phyloP scores from a whole-genome alignment of 1,140 invertebrate genomes.

The Zaprionus tsacasi region DNA sequence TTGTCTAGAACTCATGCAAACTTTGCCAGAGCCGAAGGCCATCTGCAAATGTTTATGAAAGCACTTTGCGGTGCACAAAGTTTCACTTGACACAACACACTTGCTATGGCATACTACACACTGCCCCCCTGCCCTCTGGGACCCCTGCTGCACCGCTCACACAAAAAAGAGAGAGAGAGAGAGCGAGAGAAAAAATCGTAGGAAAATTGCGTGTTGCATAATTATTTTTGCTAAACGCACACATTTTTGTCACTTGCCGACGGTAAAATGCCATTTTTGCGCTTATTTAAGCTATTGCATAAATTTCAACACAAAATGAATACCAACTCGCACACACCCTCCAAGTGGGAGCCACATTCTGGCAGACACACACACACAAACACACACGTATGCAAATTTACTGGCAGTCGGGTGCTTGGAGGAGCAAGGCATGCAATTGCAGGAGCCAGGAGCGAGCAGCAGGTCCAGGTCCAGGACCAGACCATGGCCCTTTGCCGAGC shows the following conservation, averaged over 20 bases:
- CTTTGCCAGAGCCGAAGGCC: conserved; percentile 38
- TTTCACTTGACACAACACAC: conserved; percentile 50
- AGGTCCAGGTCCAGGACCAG: conserved; percentile 21
- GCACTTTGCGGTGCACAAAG: conserved; percentile 62
- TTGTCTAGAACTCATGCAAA: conserved; percentile 31
- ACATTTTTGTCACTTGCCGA: conserved; percentile 68
- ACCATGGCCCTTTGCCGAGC: conserved; percentile 46
- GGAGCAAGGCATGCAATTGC: conserved; percentile 65
- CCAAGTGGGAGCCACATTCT: conserved; percentile 17
- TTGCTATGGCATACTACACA: conserved; percentile 13
- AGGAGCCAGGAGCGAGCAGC: conserved; percentile 50
- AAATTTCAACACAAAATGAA: conserved; percentile 76
- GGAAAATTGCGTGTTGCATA: conserved; percentile 50
- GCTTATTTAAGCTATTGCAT: conserved; percentile 79
- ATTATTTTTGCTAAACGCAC: conserved; percentile 70
- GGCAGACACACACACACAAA: conserved; percentile 21
- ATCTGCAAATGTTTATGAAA: conserved; percentile 62
- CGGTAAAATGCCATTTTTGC: conserved; percentile 74
- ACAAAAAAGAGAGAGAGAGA: neutral
- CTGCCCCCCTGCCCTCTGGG: conserved; percentile 2
- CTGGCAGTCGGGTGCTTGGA: conserved; percentile 38
- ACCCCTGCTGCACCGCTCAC: too few species aligned
- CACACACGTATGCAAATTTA: conserved; percentile 62
- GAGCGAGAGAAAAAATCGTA: neutral
- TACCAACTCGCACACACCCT: conserved; percentile 45